phyloP scores from a whole-genome alignment of 1,140 invertebrate genomes.

The Stenopsyche tienmushanensis region DNA sequence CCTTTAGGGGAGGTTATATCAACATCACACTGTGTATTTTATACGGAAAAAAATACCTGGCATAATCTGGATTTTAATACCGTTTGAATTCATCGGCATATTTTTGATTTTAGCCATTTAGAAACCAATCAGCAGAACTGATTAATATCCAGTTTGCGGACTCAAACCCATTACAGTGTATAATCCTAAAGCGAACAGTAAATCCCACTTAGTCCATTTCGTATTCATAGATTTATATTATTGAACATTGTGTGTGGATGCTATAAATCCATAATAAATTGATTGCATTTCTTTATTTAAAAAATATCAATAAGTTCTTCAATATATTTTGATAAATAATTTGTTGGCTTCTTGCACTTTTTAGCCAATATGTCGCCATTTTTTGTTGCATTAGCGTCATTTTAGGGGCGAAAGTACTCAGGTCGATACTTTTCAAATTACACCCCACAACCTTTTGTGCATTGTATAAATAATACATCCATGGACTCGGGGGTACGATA shows the following conservation, averaged over 20 bases:
- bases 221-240: too few relatives aligned
- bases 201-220: neutral
- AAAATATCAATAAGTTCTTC: neutral
- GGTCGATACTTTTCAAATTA: conserved; percentile 14
- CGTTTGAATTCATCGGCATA: too few relatives aligned
- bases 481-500: neutral
- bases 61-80: too few relatives aligned
- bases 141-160: neutral
- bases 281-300: neutral
- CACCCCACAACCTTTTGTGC: neutral
- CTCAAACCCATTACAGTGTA: neutral
- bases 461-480: conserved; percentile 8
- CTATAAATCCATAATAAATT: neutral
- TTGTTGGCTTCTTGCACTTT: neutral
- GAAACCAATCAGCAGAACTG: neutral
- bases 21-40: too few relatives aligned
- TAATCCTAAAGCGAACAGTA: neutral
- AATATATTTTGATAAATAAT: neutral
- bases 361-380: neutral
- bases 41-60: too few relatives aligned
- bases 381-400: neutral
- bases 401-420: neutral
- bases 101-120: neutral
- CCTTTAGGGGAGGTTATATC: too few relatives aligned
- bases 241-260: neutral